Conservation (phyloP, 2,888 invertebrate genomes). For the Melanargia galathea region DNA sequence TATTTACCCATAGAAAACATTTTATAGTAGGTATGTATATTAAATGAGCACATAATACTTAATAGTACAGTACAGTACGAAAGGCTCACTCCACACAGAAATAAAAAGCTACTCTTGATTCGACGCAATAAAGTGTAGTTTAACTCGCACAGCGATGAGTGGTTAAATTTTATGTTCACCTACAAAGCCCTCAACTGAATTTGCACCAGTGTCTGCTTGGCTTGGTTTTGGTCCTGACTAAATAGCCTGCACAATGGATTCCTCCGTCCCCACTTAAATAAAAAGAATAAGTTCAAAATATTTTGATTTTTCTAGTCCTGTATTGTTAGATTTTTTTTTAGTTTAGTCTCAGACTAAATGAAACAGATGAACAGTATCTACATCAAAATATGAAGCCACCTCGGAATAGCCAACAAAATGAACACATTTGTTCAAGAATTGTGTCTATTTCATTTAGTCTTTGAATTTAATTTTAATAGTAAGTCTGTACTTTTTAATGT, state of each 20-base stretch:
- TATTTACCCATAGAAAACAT: too few relatives aligned
- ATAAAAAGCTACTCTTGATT: too few relatives aligned
- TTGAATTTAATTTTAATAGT: not conserved
- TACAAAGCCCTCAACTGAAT: too few relatives aligned
- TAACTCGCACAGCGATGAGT: too few relatives aligned
- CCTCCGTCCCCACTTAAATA: constrained; percentile 62
- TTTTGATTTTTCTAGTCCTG: constrained; percentile 70
- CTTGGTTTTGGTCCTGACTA: not conserved
- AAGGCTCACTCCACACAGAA: too few relatives aligned
- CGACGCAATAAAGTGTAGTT: too few relatives aligned
- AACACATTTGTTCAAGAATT: not conserved
- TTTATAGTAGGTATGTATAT: too few relatives aligned
- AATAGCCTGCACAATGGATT: constrained; percentile 58
- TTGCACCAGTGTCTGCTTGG: too few relatives aligned
- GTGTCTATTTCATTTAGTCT: not conserved
- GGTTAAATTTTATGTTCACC: too few relatives aligned
- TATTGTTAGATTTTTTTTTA: constrained; percentile 45
- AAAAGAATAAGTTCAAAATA: constrained; percentile 35
- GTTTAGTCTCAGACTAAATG: constrained; percentile 7
- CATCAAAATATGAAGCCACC: not conserved
- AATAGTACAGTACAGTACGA: too few relatives aligned
- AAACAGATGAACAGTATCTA: not conserved
- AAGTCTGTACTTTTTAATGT: constrained; percentile 21
- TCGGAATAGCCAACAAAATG: not conserved
- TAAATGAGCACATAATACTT: too few relatives aligned